Evolutionary conservation across 2,888 invertebrate genomes (phyloP), one percentile per base, ranked within the genome.

Genomic region (Ligdia adustata): DNA sequence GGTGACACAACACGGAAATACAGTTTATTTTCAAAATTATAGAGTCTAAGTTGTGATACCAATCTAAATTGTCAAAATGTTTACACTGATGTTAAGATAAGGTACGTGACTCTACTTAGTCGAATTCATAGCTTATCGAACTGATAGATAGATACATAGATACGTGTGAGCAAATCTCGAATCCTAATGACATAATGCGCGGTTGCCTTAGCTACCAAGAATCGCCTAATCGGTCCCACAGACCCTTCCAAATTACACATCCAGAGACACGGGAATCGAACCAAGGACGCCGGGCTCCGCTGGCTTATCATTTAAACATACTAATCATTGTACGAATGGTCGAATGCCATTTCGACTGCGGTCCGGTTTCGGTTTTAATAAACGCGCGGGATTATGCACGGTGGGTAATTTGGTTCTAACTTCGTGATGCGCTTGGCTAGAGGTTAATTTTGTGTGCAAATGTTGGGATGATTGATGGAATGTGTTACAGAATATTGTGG

Each of bases 181-280:
- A 55, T 60, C 60, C 71, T 88, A 88, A 88, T 87, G 85, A 87
- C 82, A 89, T 88, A 87, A 88, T 89, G 63, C 64, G 58, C 60
- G 75, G 81, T 74, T 75, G 11, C 38, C 62, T 70, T 71, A 75
- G 85, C 82, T 90, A 85, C 90, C 88, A 75, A 85, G 90, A 88
- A 88, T 61, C 80, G 64, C 75, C 75, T 89, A 90, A 90, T 89
- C 86, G 88, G 73, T 85, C 86, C n/a, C 81, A 76, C 78, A 88
- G 87, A 87, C 80, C 75, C 71, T 69, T 67, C 75, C 69, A 90
- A 90, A 90, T 90, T 90, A 85, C 82, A 88, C 78, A 67, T 78
- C 57, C 82, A 89, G 83, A 89, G 89, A 89, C 89, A 89, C 87
- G 79, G 84, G 84, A 85, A 75, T 81, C 84, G 73, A 75, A 77